phyloP scores from a whole-genome alignment of 1,140 invertebrate genomes.

The Heterodera schachtii region DNA sequence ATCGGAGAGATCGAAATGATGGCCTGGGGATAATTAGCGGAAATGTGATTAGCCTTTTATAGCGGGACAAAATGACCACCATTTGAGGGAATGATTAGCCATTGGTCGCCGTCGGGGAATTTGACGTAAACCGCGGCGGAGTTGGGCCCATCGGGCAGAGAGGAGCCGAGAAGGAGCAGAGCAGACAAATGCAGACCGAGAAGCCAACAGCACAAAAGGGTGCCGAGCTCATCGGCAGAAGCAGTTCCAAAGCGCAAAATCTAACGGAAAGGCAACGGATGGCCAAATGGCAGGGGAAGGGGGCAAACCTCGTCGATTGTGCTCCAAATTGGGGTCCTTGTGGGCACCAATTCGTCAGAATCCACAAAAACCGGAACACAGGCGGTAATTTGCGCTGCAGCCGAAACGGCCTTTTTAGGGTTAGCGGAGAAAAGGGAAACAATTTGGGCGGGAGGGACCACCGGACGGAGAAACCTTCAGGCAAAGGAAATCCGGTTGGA shows the following conservation, averaged over 20 bases:
- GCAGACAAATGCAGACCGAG: constrained; percentile 36
- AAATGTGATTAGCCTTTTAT: too few species aligned
- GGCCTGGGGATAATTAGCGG: background rate
- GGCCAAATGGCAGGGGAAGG: background rate
- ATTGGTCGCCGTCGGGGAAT: constrained; percentile 33
- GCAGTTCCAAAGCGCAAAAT: constrained; percentile 49
- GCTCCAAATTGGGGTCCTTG: constrained; percentile 43
- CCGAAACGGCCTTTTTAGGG: constrained; percentile 29
- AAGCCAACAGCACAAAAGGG: constrained; percentile 48
- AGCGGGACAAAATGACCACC: constrained; percentile 7
- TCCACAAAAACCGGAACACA: constrained; percentile 28
- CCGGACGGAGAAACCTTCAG: background rate
- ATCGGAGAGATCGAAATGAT: constrained; percentile 30
- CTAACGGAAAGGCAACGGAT: constrained; percentile 10
- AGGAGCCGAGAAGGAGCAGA: constrained; percentile 36
- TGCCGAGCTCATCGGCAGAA: constrained; percentile 43
- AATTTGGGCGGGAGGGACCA: constrained; percentile 14
- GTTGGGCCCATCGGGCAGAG: constrained; percentile 53
- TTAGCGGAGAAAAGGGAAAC: constrained; percentile 11
- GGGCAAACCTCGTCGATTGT: constrained; percentile 48
- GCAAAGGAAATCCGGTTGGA: too few species aligned
- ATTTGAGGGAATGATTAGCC: constrained; percentile 45
- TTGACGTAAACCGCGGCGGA: constrained; percentile 48
- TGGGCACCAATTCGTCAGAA: constrained; percentile 13
- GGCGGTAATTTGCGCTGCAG: constrained; percentile 38